Evolutionary conservation across 2,797 vertebrate genomes (phyloP).

Genomic region (Columba guinea): DNA sequence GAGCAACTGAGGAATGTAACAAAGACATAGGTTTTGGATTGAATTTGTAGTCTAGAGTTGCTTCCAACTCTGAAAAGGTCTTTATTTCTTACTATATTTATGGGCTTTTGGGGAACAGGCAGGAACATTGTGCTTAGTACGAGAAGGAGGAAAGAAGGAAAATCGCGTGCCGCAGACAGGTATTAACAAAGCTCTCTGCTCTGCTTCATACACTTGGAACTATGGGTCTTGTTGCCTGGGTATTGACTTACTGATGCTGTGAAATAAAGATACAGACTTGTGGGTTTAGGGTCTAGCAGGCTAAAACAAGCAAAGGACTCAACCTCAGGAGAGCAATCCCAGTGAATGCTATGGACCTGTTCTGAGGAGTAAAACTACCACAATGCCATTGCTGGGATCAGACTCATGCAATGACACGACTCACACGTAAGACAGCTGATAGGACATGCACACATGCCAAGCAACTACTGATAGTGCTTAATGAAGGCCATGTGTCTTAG

Average conservation of each 20-base stretch:
- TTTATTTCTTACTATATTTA: neutral
- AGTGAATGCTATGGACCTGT: neutral
- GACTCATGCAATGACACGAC: rapidly evolving
- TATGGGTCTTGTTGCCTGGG: neutral
- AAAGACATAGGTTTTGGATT: slow-evolving; percentile 26
- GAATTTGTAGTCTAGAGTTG: neutral
- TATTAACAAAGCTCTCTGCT: neutral
- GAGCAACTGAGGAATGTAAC: slow-evolving; percentile 13
- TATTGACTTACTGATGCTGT: neutral
- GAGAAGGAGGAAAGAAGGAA: neutral
- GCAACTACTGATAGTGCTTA: neutral
- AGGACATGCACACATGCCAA: neutral
- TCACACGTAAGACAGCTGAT: rapidly evolving
- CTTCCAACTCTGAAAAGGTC: slow-evolving; percentile 19
- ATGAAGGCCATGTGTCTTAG: neutral
- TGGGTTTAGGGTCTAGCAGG: neutral
- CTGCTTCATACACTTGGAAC: neutral
- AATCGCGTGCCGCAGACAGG: rapidly evolving
- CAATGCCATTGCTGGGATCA: neutral
- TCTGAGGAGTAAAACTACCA: neutral
- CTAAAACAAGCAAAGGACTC: neutral
- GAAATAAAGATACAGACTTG: neutral
- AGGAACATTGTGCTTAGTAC: neutral
- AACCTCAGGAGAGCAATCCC: neutral
- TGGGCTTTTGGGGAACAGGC: neutral